Conservation (phyloP, 2,797 vertebrate genomes). For the Atherinosoma microstoma region DNA sequence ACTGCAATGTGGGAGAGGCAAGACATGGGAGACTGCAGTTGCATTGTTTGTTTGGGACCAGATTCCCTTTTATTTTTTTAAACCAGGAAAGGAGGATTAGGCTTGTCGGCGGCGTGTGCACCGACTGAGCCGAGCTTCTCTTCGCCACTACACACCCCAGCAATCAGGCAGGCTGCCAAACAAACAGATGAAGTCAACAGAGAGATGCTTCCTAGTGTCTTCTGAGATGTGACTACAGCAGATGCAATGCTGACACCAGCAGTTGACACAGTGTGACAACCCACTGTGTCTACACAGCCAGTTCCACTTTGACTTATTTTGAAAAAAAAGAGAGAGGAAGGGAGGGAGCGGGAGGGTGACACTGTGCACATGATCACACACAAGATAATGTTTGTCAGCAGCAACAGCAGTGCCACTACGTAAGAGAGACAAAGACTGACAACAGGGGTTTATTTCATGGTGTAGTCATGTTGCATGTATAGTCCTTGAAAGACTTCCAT, state of each 20-base stretch:
- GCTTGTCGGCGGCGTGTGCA: constrained; percentile 51
- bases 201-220: constrained; percentile 79
- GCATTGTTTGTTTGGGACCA: constrained; percentile 59
- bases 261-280: constrained; percentile 82
- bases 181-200: constrained; percentile 86
- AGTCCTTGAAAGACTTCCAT: constrained; percentile 60
- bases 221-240: constrained; percentile 83
- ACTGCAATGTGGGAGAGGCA: constrained; percentile 21
- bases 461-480: constrained; percentile 62
- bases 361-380: constrained; percentile 83
- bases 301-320: constrained; percentile 74
- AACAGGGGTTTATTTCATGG: constrained; percentile 77
- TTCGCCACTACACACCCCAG: constrained; percentile 74
- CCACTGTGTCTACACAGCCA: constrained; percentile 73
- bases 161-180: constrained; percentile 84
- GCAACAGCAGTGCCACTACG: constrained; percentile 68
- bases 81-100: constrained; percentile 62
- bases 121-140: constrained; percentile 58
- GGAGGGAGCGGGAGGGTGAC: constrained; percentile 33
- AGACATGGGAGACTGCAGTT: constrained; percentile 34
- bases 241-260: constrained; percentile 80
- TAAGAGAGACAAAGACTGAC: constrained; percentile 71
- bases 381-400: constrained; percentile 86
- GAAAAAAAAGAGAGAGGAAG: constrained; percentile 12
- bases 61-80: constrained; percentile 25